Percentiles rank a stretch among this genome's conserved stretches.
phyloP scores from a whole-genome alignment of 2,113 vertebrate genomes.

The Pterocles gutturalis region DNA sequence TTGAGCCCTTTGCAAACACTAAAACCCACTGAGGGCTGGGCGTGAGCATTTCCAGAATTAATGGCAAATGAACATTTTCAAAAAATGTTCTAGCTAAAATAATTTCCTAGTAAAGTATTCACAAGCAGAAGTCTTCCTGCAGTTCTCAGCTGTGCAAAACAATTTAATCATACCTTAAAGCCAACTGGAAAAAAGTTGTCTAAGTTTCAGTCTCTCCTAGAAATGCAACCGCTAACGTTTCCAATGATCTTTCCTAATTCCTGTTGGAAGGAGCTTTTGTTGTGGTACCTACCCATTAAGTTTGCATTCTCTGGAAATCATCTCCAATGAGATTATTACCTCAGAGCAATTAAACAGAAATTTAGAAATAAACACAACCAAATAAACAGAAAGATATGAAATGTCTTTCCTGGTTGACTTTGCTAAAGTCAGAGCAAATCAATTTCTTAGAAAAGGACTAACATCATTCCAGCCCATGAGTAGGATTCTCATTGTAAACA shows the following conservation, averaged over 20 bases:
- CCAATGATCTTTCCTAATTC: slow-evolving; percentile 13
- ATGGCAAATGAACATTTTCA: slow-evolving; percentile 28
- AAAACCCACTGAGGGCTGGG: slow-evolving; percentile 54
- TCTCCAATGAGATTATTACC: background rate
- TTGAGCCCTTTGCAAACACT: slow-evolving; percentile 21
- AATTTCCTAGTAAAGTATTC: slow-evolving; percentile 54
- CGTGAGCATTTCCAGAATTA: slow-evolving; percentile 41
- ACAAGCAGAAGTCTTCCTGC: slow-evolving; percentile 13
- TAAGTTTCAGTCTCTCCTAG: background rate
- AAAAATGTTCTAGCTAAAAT: slow-evolving; percentile 44
- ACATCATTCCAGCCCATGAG: background rate
- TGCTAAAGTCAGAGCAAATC: background rate
- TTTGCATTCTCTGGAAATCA: slow-evolving; percentile 11
- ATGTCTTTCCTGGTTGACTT: background rate
- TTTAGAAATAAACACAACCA: slow-evolving; percentile 20
- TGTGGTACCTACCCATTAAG: background rate
- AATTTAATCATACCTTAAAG: slow-evolving; percentile 43
- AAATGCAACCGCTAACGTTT: background rate
- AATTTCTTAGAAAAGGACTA: background rate
- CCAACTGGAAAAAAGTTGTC: slow-evolving; percentile 9
- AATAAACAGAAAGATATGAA: background rate
- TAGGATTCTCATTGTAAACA: background rate
- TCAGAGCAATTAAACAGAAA: slow-evolving; percentile 10
- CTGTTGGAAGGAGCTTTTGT: background rate
- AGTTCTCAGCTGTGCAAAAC: slow-evolving; percentile 41